Evolutionary conservation across 2,113 vertebrate species (phyloP).

Genomic region (Clarias batrachus): DNA sequence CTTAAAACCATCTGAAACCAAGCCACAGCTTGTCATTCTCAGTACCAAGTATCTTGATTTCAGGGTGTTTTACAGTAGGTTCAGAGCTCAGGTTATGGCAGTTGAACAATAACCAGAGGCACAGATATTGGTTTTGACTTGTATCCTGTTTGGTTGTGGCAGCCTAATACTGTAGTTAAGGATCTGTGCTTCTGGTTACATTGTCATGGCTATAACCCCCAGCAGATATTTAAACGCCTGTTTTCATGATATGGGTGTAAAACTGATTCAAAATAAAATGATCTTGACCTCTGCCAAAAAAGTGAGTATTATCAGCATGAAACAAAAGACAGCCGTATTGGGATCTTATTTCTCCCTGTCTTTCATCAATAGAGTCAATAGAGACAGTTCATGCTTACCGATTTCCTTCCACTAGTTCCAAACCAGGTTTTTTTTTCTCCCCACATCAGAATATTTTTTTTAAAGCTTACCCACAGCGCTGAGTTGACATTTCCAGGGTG

Average conservation of each 20-base stretch:
- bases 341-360: not conserved
- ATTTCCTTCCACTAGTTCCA: conserved; percentile 51
- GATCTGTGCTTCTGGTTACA: not conserved
- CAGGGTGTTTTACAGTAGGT: not conserved
- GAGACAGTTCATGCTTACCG: too few species aligned
- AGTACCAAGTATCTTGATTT: not conserved
- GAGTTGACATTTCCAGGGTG: conserved; percentile 68
- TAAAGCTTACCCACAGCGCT: conserved; percentile 61
- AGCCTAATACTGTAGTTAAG: not conserved
- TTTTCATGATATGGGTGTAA: not conserved
- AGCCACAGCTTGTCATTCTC: not conserved
- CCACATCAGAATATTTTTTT: conserved; percentile 52
- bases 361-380: not conserved
- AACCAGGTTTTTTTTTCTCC: conserved; percentile 37
- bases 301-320: not conserved
- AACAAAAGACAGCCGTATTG: not conserved
- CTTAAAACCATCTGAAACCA: not conserved
- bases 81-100: not conserved
- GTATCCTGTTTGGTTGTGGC: not conserved
- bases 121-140: not conserved
- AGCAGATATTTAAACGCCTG: not conserved
- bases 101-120: not conserved
- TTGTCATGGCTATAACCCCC: not conserved
- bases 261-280: not conserved
- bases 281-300: not conserved